Evolutionary conservation across 2,113 vertebrate genomes (phyloP), one percentile per base, ranked within the genome.

Genomic region (Abramis brama): DNA sequence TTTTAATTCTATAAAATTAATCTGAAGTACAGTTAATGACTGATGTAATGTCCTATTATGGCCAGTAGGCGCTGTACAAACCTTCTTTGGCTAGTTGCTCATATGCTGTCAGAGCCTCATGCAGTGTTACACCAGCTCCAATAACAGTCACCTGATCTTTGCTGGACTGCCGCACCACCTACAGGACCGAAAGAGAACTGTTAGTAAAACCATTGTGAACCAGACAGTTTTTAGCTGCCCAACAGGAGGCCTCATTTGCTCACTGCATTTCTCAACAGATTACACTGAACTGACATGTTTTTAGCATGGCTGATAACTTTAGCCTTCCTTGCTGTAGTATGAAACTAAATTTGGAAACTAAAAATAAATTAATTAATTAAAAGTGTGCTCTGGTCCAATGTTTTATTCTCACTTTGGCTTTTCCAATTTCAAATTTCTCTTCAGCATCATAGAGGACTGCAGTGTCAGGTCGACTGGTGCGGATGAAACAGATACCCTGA

Each of bases 401-500:
- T 64, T 45, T 45, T 52, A 39, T 36, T 39, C 9, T 94, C 88
- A 97, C 95, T 92, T 96, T 97, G 79, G 97, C 96, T 39, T 91
- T 85, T 1, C 96, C 96, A 12, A 97, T 85, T 91, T 94, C 94
- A 93, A 97, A 96, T 83, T 94, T 95, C 90, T 97, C 96, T n/a
- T 94, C 93, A 5, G 94, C 88, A 5, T 93, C 84, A 23, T 97
- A 97, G 86, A 97, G 17, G 30, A 97, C 92, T 2, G 93, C 79
- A 15, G 92, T 95, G 3, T 96, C 96, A 57, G 95, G 94, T 70
- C 93, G 90, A 59, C 95, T 97, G 81, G 94, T 96, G 6, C 95
- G 90, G 62, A 97, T 96, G 90, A 96, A 97, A 89, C 97, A 97
- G 88, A 97, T 95, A 4, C 96, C 96, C 93, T 97, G 86, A 82